phyloP scores from a whole-genome alignment of 2,797 vertebrate genomes.

The Otolemur crassicaudatus region DNA sequence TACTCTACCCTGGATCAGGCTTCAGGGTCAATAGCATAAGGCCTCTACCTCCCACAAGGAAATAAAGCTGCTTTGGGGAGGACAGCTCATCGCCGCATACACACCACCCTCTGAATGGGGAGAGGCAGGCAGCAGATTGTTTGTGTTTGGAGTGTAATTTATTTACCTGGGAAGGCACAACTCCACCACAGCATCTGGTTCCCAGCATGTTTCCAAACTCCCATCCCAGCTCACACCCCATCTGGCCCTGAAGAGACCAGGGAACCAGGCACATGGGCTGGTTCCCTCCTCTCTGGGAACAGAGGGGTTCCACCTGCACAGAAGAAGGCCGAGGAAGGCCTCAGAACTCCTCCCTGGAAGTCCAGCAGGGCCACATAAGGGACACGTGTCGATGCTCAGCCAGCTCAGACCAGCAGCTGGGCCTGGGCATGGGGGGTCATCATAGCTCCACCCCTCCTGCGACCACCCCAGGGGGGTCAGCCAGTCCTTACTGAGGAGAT shows the following conservation, averaged over 20 bases:
- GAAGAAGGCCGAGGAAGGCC: not conserved
- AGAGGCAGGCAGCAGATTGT: constrained; percentile 57
- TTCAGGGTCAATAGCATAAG: not conserved
- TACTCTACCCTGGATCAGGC: no score
- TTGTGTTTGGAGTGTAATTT: constrained; percentile 63
- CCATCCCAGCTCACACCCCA: not conserved
- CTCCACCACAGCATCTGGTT: not conserved
- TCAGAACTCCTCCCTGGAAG: not conserved
- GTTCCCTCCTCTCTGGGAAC: not conserved
- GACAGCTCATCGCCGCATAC: not conserved
- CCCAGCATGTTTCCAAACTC: not conserved
- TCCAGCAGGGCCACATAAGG: no score
- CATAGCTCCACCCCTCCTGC: not conserved
- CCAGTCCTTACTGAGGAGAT: not conserved
- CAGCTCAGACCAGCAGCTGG: not conserved
- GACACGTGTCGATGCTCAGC: no score
- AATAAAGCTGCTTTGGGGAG: not conserved
- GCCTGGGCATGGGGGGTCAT: not conserved
- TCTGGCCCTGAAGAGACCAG: constrained; percentile 14
- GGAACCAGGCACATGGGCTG: not conserved
- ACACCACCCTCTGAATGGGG: not conserved
- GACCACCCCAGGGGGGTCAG: no score
- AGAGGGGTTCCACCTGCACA: not conserved
- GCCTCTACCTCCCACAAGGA: not conserved
- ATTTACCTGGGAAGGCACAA: constrained; percentile 67